phyloP scores from a whole-genome alignment of 2,888 invertebrate genomes.

The Electrophaes corylata region DNA sequence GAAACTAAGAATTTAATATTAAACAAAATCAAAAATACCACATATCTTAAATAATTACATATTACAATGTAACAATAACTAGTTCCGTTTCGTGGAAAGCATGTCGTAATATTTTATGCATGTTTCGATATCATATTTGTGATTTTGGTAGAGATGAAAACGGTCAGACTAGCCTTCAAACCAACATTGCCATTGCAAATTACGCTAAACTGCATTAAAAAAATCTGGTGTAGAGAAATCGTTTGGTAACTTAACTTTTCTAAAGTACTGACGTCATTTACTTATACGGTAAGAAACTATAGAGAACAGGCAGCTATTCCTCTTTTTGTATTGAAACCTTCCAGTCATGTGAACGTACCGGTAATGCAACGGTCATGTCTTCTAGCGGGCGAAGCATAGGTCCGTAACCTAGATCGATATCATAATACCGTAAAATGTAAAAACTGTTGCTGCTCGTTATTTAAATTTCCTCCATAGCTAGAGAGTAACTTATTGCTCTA shows the following conservation, averaged over 20 bases:
- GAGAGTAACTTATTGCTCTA: conserved; percentile 30
- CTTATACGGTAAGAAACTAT: conserved; percentile 7
- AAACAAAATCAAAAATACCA: too few species aligned
- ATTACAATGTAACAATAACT: too few species aligned
- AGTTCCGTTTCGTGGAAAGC: too few species aligned
- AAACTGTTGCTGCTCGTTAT: conserved; percentile 16
- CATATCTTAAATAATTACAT: too few species aligned
- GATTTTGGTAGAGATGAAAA: too few species aligned
- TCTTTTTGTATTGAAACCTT: conserved; percentile 11
- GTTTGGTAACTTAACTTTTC: conserved; percentile 1
- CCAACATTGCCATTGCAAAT: too few species aligned
- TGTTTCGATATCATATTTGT: too few species aligned
- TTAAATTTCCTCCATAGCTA: conserved; percentile 11
- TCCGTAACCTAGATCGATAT: conserved; percentile 27
- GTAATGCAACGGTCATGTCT: conserved; percentile 21
- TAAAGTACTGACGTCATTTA: conserved; percentile 1
- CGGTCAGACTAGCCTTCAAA: too few species aligned
- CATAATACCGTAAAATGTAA: conserved; percentile 26
- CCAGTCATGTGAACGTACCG: conserved; percentile 11
- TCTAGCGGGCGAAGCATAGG: conserved; percentile 7
- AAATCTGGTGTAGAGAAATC: not conserved
- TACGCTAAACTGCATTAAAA: not conserved
- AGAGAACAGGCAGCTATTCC: not conserved
- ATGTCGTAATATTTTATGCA: too few species aligned
- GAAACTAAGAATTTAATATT: too few species aligned